Base-by-base conservation (phyloP, 1,140 invertebrate genomes). In the Cheumatopsyche charites region DNA sequence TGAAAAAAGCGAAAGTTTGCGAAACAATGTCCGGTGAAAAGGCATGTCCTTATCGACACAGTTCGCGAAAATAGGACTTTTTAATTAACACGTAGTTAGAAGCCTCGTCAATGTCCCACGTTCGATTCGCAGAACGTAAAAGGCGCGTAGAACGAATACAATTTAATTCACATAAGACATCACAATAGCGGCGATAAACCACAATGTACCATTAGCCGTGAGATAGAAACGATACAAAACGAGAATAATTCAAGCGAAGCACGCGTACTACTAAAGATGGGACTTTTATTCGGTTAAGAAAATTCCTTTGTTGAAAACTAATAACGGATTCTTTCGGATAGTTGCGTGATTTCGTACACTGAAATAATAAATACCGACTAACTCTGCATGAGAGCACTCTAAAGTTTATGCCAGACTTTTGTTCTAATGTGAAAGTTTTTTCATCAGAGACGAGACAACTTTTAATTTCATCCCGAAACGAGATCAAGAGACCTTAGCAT, bases 341-440 rank as follows among this genome's bases (percentile, higher is more conserved):
- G 9, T 36, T 4, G 9, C 9, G 29, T 36, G 29, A 36, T 36
- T 36, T 36, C 29, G 29, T 36, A 36, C 29, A 36, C 3, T 36
- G 29, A 36, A 36, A 36, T 3, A 9, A 4, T 9, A 36, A 36
- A 36, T 3, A 36, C 29, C n/a, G n/a, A n/a, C n/a, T n/a, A 36
- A 36, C 29, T 17, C 19, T 52, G 47, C 47, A 52, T 52, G n/a
- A 52, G 43, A 3, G 13, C 9, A 9, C 15, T 23, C 55, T 25
- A 58, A 58, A 58, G 19, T 58, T 58, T 58, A 17, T 25, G 23
- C 13, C 25, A 19, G 11, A 55, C 17, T 55, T 58, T 25, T 63
- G 29, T 63, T 41, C n/a, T 63, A 63, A 43, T 58, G 55, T 43
- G 21, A 63, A 63, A 63, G 62, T 63, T 63, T 63, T 63, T 63